A percentile compares a stretch with the other conserved stretches of the same genome.
Conservation (phyloP, 1,140 invertebrate species). For the Stegodyphus dumicola region DNA sequence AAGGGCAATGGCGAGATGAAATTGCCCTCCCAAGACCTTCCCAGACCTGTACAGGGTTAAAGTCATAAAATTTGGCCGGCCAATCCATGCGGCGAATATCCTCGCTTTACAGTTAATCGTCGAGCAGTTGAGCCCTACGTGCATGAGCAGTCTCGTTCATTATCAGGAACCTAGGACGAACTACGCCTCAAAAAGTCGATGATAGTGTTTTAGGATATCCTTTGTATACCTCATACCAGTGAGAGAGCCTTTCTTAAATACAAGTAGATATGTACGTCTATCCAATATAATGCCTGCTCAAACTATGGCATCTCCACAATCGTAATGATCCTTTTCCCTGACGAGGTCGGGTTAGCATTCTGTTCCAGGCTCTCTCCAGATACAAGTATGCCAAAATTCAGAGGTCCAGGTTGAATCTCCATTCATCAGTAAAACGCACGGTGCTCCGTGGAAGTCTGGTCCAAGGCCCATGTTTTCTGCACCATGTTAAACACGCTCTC, state of each 20-base stretch:
- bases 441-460: no score
- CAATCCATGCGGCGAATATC: not conserved
- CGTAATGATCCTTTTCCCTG: not conserved
- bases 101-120: not conserved
- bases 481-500: no score
- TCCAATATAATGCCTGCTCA: not conserved
- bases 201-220: not conserved
- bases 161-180: not conserved
- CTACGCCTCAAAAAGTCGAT: not conserved
- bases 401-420: not conserved
- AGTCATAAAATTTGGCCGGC: not conserved
- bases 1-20: not conserved
- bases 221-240: not conserved
- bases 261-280: not conserved
- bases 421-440: not conserved
- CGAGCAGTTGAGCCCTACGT: not conserved
- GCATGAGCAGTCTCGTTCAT: not conserved
- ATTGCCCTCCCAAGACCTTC: not conserved
- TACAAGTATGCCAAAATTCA: no score
- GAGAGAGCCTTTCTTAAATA: not conserved
- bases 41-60: not conserved
- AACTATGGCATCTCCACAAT: not conserved
- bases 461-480: not conserved
- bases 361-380: not conserved
- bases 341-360: not conserved